Base-by-base conservation (phyloP, 2,113 vertebrate genomes). In the Tricholaema leucomelas region DNA sequence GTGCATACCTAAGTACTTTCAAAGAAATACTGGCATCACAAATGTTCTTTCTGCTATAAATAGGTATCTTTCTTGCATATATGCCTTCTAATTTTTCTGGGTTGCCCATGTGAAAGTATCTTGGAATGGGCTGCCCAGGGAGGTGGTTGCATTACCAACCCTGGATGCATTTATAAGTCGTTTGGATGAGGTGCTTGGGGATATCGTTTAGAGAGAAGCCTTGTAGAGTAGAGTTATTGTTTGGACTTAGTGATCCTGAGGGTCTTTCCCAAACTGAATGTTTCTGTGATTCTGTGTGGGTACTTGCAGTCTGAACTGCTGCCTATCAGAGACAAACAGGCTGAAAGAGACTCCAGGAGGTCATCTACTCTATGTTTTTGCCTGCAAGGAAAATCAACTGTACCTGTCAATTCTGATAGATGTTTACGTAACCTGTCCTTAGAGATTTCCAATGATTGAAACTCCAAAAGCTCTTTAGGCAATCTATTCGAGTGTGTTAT, bases 331-430 rank as follows among this genome's bases (percentile, higher is more conserved):
- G 52, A 84, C 61, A 81, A 93, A 81, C 13, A 78, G 35, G 7
- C 61, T 50, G 48, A 50, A 50, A 50, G 48, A 50, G 21, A 50
- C 21, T 23, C 21, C 48, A 50, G 48, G 48, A 94, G 61, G 77
- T 88, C 77, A 78, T 75, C 81, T 56, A 71, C 77, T 81, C 31
- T 38, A 4, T 74, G 38, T 27, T 81, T 85, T 88, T 81, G 38
- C 61, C 83, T 0, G 0, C 9, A 21, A 77, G 65, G 56, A 88
- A 80, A 86, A 75, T 88, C 81, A 88, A 0, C 91, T 78, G 12
- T 67, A 88, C 70, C n/a, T 94, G 86, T 81, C 92, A 71, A 9
- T 58, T 84, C 77, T 86, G 84, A 88, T 72, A 94, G 77, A 88
- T 84, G 54, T 79, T 86, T 69, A 64, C 73, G 54, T 90, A 84